Conservation (phyloP, 92 coral and sea anemone species). For the Parazoanthus atlanticus region DNA sequence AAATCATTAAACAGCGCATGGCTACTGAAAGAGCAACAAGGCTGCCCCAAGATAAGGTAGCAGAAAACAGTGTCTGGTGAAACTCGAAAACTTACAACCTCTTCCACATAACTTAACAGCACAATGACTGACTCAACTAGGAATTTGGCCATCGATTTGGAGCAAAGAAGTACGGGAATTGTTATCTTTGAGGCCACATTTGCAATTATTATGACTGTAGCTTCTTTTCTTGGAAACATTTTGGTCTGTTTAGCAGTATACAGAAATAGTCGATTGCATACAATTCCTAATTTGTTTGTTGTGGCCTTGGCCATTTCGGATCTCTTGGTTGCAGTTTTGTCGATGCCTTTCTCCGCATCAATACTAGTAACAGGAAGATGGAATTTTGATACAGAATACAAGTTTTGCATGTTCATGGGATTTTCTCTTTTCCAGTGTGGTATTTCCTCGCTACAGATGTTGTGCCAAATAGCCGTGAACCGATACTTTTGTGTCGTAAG, state of each 20-base stretch:
- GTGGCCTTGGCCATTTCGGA: conserved; percentile 36
- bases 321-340: conserved; percentile 6
- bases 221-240: conserved; percentile 23
- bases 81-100: too few relatives aligned
- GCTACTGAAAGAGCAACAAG: background rate
- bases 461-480: conserved; percentile 44
- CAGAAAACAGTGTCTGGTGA: too few relatives aligned
- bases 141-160: background rate
- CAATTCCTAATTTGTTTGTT: conserved; percentile 40
- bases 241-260: conserved; percentile 26
- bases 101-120: background rate
- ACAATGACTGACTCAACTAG: conserved; percentile 6
- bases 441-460: conserved; percentile 31
- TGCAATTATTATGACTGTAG: background rate
- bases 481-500: conserved; percentile 35
- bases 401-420: conserved; percentile 34
- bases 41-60: background rate
- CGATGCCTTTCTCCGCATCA: conserved; percentile 35
- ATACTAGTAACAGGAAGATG: conserved; percentile 12
- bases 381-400: conserved; percentile 16
- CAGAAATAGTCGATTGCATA: conserved; percentile 26
- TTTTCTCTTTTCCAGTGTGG: conserved; percentile 36
- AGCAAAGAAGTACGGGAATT: conserved; percentile 15
- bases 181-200: conserved; percentile 10
- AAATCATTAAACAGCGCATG: background rate